Evolutionary conservation across 53 echinoderm and acorn worm genomes (phyloP).

Genomic region (Crossaster papposus): DNA sequence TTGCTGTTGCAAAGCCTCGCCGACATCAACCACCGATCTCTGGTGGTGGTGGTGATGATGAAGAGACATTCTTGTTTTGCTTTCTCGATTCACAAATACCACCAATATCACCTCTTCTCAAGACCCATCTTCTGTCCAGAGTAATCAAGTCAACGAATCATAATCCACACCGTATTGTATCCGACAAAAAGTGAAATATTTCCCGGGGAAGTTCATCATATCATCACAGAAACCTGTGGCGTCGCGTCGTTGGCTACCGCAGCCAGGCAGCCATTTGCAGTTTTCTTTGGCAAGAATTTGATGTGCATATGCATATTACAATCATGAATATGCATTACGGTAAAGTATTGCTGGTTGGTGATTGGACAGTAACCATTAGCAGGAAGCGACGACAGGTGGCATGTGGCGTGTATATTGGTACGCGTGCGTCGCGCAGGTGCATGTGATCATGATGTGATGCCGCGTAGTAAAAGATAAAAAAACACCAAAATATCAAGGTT

Average conservation of each 20-base stretch:
- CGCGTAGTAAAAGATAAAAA: no score
- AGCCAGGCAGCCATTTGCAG: slow-evolving; percentile 43
- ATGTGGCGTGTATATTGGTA: no score
- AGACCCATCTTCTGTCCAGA: slow-evolving; percentile 3
- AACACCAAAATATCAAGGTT: no score
- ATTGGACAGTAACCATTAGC: slow-evolving; percentile 19
- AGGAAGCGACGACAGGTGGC: no score
- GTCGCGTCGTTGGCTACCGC: slow-evolving; percentile 61
- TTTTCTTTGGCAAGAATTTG: neutral
- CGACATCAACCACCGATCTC: slow-evolving; percentile 30
- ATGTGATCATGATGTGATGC: no score
- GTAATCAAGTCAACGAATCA: neutral
- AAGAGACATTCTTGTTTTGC: slow-evolving; percentile 6
- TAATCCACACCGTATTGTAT: neutral
- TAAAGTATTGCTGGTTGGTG: neutral
- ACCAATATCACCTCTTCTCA: slow-evolving; percentile 20
- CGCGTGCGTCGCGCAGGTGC: no score
- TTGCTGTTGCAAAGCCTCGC: slow-evolving; percentile 25
- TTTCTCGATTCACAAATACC: slow-evolving; percentile 1
- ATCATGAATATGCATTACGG: slow-evolving; percentile 28
- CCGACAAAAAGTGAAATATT: neutral
- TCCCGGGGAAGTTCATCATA: neutral
- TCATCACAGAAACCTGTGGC: slow-evolving; percentile 10
- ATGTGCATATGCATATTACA: neutral
- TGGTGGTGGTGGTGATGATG: no score